A percentile compares a stretch with the other conserved stretches of the same genome.
Evolutionary conservation across 2,113 vertebrate genomes (phyloP).

Genomic region (Crotalus helleri): DNA sequence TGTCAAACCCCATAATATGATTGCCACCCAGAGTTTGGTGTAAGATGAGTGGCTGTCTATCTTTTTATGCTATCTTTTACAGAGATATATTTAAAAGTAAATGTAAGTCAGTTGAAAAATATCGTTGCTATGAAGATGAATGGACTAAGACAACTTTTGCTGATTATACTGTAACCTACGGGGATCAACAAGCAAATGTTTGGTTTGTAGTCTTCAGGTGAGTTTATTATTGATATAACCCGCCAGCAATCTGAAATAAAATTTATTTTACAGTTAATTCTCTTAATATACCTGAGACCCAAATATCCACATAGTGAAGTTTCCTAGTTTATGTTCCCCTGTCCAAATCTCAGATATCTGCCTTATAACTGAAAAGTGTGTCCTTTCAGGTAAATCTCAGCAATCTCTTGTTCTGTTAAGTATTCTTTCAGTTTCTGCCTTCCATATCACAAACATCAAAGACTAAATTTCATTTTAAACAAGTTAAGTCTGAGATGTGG

Average conservation of each 20-base stretch:
- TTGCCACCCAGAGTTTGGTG: neutral
- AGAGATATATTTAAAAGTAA: conserved; percentile 82
- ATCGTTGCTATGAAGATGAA: conserved; percentile 83
- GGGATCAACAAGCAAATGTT: conserved; percentile 67
- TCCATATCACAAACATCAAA: neutral
- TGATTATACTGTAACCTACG: conserved; percentile 77
- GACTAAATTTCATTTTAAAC: neutral
- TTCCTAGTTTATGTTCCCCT: neutral
- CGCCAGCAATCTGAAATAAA: neutral
- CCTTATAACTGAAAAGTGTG: neutral
- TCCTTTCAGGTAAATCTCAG: neutral
- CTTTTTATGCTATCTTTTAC: conserved; percentile 30
- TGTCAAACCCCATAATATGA: neutral
- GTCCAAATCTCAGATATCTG: neutral
- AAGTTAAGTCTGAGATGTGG: neutral
- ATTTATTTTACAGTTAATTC: neutral
- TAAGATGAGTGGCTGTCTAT: neutral
- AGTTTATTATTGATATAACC: neutral
- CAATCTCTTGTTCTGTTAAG: neutral
- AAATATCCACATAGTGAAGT: neutral
- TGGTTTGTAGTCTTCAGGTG: conserved; percentile 92
- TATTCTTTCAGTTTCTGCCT: neutral
- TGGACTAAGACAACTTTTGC: conserved; percentile 72
- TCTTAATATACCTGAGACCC: neutral
- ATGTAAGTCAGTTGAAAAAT: conserved; percentile 66